These are phyloP conservation scores for Bombus polaris DNA, from an alignment of 1,140 invertebrate species.

Conservation along the genomic window DNA sequence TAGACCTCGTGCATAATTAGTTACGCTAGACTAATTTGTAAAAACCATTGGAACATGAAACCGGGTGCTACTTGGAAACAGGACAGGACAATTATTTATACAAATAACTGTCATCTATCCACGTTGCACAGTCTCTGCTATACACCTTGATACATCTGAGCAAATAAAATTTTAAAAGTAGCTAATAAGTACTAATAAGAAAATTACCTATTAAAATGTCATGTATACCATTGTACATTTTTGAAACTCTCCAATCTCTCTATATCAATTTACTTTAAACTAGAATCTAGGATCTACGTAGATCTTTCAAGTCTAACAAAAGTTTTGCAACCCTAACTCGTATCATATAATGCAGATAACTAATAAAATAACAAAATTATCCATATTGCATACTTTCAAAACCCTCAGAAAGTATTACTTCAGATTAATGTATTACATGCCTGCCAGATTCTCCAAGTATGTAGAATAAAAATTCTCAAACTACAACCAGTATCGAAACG, in stretches of 20 bases:
- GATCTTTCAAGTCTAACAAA: background rate
- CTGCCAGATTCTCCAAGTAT: too few relatives aligned
- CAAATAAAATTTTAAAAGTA: background rate
- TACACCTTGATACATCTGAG: background rate
- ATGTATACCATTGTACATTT: too few relatives aligned
- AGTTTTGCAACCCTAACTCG: background rate
- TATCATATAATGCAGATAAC: too few relatives aligned
- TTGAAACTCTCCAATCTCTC: background rate
- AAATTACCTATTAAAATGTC: background rate
- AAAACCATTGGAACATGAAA: background rate
- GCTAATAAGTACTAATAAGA: background rate
- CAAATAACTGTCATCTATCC: background rate
- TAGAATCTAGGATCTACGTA: too few relatives aligned
- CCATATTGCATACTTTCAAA: background rate
- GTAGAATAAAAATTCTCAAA: background rate
- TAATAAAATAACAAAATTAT: too few relatives aligned
- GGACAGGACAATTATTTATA: slow-evolving; percentile 4
- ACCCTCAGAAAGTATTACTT: background rate
- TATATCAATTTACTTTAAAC: background rate
- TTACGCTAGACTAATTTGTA: background rate
- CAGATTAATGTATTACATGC: too few relatives aligned
- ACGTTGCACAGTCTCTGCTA: background rate
- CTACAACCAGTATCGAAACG: background rate
- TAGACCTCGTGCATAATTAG: slow-evolving; percentile 13
- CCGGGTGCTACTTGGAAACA: background rate